phyloP scores from a whole-genome alignment of 2,888 invertebrate species.

The Drosophila demipolita region DNA sequence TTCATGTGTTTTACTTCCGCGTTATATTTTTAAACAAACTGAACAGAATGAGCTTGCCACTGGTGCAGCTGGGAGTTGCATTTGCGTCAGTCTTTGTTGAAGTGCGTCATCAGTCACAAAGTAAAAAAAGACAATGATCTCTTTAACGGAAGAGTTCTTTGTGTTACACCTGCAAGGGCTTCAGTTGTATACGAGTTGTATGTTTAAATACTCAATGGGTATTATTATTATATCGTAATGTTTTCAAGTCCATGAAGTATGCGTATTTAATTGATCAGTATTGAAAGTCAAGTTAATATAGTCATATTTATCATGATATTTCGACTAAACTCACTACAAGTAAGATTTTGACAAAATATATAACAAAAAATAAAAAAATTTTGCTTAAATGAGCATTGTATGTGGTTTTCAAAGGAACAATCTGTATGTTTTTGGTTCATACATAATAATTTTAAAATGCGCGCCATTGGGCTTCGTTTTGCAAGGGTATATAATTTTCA shows the following conservation, averaged over 20 bases:
- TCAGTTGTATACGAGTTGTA: not conserved
- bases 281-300: not conserved
- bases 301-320: no score
- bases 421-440: not conserved
- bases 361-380: no score
- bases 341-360: no score
- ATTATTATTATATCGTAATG: not conserved
- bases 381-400: not conserved
- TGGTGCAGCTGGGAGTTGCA: constrained; percentile 64
- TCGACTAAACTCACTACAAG: no score
- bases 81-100: constrained; percentile 61
- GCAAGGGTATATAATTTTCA: not conserved
- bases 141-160: constrained; percentile 20
- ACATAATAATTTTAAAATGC: not conserved
- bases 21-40: constrained; percentile 50
- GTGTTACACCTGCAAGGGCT: constrained; percentile 28
- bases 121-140: constrained; percentile 21
- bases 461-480: not conserved
- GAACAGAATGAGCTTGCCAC: constrained; percentile 6
- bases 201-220: not conserved
- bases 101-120: constrained; percentile 67
- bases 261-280: not conserved
- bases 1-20: constrained; percentile 52
- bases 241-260: not conserved
- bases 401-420: not conserved